Conservation (phyloP, 2,113 vertebrate genomes). For the Ariopsis seemanni region DNA sequence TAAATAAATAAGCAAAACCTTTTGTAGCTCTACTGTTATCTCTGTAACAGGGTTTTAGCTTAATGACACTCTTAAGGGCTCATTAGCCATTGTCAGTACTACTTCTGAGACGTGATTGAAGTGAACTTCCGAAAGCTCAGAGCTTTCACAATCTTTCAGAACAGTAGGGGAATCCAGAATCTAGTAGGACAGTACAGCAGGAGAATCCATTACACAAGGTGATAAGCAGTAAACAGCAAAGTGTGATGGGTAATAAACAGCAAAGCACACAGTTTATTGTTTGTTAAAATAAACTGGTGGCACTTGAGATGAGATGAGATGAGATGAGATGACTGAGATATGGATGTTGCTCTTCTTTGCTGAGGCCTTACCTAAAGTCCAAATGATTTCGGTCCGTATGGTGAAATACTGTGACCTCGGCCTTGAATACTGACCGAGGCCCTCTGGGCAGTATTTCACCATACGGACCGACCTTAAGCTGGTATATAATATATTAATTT, state of each 20-base stretch:
- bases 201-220: neutral
- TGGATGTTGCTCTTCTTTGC: neutral
- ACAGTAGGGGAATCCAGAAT: neutral
- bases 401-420: no score
- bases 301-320: neutral
- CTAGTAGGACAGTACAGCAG: neutral
- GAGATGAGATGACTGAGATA: neutral
- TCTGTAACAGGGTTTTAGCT: neutral
- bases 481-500: no score
- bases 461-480: no score
- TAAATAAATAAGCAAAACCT: neutral
- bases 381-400: no score
- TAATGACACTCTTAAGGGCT: conserved; percentile 5
- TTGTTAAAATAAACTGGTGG: neutral
- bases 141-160: neutral
- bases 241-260: neutral
- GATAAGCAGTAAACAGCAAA: neutral
- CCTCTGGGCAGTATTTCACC: no score
- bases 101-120: neutral
- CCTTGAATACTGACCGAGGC: no score
- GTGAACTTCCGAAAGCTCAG: neutral
- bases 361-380: neutral
- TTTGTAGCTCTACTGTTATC: neutral
- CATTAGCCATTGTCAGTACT: neutral
- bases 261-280: neutral